phyloP scores from a whole-genome alignment of 1,140 invertebrate genomes.

The Dreissena polymorpha region DNA sequence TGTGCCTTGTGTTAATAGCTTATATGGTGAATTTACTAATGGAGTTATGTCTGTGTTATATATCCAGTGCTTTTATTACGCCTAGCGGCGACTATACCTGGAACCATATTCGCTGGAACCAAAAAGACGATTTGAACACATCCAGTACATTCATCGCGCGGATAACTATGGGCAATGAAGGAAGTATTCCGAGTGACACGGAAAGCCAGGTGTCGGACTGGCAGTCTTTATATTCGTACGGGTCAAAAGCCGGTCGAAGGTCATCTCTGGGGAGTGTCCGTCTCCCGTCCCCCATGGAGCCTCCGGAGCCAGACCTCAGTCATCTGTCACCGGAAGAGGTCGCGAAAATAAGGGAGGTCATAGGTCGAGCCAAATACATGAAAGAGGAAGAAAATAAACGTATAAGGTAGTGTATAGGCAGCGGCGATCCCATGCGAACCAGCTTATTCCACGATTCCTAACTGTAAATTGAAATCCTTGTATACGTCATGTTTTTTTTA shows the following conservation, averaged over 20 bases:
- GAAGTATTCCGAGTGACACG: conserved; percentile 62
- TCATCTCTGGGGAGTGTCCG: conserved; percentile 67
- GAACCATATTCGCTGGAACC: conserved; percentile 2
- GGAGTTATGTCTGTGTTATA: conserved; percentile 6
- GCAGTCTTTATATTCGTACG: conserved; percentile 63
- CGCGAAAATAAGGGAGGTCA: conserved; percentile 83
- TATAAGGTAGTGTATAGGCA: conserved; percentile 61
- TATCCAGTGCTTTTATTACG: conserved; percentile 17
- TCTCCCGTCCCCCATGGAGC: conserved; percentile 81
- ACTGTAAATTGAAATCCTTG: too few species aligned
- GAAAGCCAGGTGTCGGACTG: conserved; percentile 67
- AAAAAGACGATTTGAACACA: too few species aligned
- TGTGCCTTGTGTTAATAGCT: too few species aligned
- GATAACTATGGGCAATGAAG: conserved; percentile 70
- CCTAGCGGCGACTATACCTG: neutral
- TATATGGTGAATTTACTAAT: too few species aligned
- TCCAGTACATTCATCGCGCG: too few species aligned
- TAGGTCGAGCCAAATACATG: conserved; percentile 82
- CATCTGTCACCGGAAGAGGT: conserved; percentile 84
- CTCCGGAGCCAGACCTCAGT: conserved; percentile 83
- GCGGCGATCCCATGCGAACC: too few species aligned
- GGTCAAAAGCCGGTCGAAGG: conserved; percentile 60
- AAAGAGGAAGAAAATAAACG: conserved; percentile 77
- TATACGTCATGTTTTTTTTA: too few species aligned
- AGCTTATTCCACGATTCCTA: too few species aligned